These are phyloP conservation scores for Apodemia zela DNA, from an alignment of 2,888 invertebrate species.

Conservation along the genomic window DNA sequence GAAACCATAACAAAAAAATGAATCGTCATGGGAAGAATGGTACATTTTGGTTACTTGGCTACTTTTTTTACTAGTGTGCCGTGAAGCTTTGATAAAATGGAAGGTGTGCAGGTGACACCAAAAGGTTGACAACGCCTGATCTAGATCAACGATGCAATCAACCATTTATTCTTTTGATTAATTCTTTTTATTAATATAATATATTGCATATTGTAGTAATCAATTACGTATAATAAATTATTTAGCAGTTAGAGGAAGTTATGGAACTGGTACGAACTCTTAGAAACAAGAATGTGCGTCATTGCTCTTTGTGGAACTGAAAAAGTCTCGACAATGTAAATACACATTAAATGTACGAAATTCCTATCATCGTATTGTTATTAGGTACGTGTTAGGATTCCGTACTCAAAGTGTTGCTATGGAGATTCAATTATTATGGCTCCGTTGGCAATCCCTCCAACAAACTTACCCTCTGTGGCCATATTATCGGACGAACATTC, in stretches of 20 bases:
- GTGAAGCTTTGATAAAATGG: no score
- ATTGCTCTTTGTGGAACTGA: conserved; percentile 2
- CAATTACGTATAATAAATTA: background rate
- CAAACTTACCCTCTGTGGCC: no score
- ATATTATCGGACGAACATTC: no score
- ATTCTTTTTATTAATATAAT: background rate
- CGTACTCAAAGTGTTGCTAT: background rate
- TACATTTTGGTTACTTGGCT: no score
- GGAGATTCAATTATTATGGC: background rate
- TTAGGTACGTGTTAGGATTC: background rate
- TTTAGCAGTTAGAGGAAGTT: background rate
- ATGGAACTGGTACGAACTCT: background rate
- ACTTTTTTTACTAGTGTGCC: no score
- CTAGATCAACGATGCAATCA: no score
- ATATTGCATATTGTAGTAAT: background rate
- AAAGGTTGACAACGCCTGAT: no score
- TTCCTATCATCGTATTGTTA: background rate
- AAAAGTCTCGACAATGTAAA: background rate
- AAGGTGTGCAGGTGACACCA: no score
- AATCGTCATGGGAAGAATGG: no score
- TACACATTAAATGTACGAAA: background rate
- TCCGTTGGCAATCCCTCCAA: background rate
- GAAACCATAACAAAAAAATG: no score
- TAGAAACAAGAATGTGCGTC: background rate
- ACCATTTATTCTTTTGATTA: no score